Conservation (phyloP, 2,113 vertebrate species). For the Dasyurus viverrinus region DNA sequence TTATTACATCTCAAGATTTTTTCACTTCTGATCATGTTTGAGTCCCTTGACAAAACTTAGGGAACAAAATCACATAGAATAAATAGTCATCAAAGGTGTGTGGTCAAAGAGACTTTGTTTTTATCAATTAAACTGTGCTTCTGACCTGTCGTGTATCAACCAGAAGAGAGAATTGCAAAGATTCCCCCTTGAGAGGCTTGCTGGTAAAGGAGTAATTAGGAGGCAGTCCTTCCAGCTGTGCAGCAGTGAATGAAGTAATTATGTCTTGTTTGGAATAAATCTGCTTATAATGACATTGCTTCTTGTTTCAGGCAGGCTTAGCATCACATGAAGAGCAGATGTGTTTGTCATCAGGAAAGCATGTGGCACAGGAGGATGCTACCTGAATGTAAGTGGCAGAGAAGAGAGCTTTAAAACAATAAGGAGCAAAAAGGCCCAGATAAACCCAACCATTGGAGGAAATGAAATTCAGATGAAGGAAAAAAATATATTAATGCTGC, state of each 20-base stretch:
- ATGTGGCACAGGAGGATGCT: neutral
- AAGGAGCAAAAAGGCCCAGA: neutral
- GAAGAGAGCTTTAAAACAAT: slow-evolving; percentile 1
- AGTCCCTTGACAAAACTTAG: neutral
- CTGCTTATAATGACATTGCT: neutral
- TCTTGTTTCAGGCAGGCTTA: slow-evolving; percentile 27
- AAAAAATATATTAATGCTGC: neutral
- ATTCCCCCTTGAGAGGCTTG: slow-evolving; percentile 45
- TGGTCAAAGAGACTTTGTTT: slow-evolving; percentile 44
- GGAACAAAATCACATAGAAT: neutral
- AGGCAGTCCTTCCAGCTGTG: slow-evolving; percentile 49
- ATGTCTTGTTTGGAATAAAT: slow-evolving; percentile 32
- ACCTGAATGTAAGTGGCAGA: neutral
- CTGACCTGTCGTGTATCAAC: slow-evolving; percentile 21
- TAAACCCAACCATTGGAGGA: neutral
- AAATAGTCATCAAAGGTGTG: neutral
- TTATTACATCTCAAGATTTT: neutral
- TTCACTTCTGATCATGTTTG: neutral
- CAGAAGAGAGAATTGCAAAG: slow-evolving; percentile 6
- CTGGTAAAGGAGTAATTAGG: slow-evolving; percentile 28
- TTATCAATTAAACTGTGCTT: slow-evolving; percentile 33
- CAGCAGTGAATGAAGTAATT: slow-evolving; percentile 49
- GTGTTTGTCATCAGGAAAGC: neutral
- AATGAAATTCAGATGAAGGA: neutral
- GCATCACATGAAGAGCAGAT: slow-evolving; percentile 4